Evolutionary conservation across 2,797 vertebrate species (phyloP).

Genomic region (Takifugu ocellatus): DNA sequence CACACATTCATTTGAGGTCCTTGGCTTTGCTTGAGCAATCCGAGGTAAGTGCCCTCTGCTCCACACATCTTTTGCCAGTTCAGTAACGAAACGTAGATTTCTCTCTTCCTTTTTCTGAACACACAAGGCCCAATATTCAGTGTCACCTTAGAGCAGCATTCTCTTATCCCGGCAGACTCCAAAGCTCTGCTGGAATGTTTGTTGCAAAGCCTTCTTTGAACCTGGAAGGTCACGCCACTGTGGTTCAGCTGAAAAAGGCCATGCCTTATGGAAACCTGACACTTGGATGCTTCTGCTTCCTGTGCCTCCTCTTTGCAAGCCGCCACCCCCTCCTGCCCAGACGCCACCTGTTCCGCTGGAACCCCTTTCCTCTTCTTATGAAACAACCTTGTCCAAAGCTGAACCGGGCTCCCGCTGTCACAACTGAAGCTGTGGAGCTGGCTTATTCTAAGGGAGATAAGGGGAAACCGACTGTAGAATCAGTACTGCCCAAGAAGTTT

Average conservation of each 20-base stretch:
- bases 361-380: conserved; percentile 39
- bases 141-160: conserved; percentile 30
- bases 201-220: conserved; percentile 58
- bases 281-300: conserved; percentile 51
- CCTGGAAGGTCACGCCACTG: conserved; percentile 63
- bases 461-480: conserved; percentile 2
- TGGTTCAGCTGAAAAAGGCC: conserved; percentile 54
- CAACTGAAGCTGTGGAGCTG: conserved; percentile 26
- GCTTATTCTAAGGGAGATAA: conserved; percentile 12
- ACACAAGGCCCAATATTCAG: conserved; percentile 11
- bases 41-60: conserved; percentile 56
- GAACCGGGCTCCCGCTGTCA: conserved; percentile 18
- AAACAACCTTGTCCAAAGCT: conserved; percentile 41
- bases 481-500: not conserved
- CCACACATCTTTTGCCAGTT: conserved; percentile 9
- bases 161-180: conserved; percentile 21
- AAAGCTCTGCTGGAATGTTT: conserved; percentile 55
- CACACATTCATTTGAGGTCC: conserved; percentile 45
- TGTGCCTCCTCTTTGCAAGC: conserved; percentile 27
- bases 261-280: conserved; percentile 59
- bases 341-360: conserved; percentile 62
- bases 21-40: conserved; percentile 70
- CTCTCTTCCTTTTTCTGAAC: conserved; percentile 1
- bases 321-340: conserved; percentile 7
- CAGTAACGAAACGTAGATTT: conserved; percentile 1